Base-by-base conservation (phyloP, 2,113 vertebrate genomes). In the Plotosus lineatus region DNA sequence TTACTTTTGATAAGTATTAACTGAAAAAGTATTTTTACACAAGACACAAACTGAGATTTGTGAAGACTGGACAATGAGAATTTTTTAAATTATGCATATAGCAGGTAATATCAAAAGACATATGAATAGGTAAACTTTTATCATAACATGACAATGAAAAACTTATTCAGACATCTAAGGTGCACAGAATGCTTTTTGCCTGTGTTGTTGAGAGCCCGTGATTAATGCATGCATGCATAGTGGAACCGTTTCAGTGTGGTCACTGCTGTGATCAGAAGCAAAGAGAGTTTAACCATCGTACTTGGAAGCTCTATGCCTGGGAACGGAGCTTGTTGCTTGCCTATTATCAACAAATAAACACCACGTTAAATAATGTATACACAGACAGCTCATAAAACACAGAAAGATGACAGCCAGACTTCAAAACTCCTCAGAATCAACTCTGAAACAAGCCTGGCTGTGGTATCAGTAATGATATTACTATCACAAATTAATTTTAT, bases 261-360 rank as follows among this genome's bases (percentile, higher is more conserved):
- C 89, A 90, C 89, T 87, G 90, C 90, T 83, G 90, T 74, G 92
- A 89, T 91, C 88, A 83, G 90, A 87, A 90, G 85, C 81, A 87
- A 88, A 88, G 89, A 89, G 87, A 87, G 87, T 91, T n/a, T 93
- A 92, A 93, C 85, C 87, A 88, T 92, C 94, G 84, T 95, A 95
- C 94, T 95, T 94, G 94, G 94, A 86, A 95, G 94, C 89, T 94
- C 94, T 90, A 95, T 94, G 92, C 93, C 94, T 83, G 94, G 94
- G 88, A 94, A 95, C 89, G 94, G 94, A 90, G 92, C 92, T 91
- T 94, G 94, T 87, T 94, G 94, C 90, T 94, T 95, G 92, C 94
- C 94, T 94, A 92, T 94, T 91, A 86, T 87, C 94, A 93, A 95
- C 91, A 94, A 93, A 94, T 93, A 94, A 93, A 94, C 89, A 92